These are phyloP conservation scores for Corvus cornix DNA, from an alignment of 2,113 vertebrate genomes.

Conservation along the genomic window DNA sequence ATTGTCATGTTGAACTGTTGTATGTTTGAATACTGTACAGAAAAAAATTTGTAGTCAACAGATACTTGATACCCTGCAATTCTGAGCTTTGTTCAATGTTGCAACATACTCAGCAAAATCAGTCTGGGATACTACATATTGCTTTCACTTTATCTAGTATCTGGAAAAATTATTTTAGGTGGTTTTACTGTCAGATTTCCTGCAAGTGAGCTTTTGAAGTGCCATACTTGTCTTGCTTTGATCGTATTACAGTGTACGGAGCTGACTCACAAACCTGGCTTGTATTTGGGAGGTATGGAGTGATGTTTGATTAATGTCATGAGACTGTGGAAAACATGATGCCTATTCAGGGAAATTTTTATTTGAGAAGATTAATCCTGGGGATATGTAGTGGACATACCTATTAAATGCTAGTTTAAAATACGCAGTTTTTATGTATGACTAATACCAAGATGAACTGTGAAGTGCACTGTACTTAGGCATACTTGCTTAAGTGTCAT, in stretches of 20 bases:
- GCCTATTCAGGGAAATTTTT: not conserved
- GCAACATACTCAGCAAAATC: not conserved
- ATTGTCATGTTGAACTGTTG: not conserved
- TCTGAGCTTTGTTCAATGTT: not conserved
- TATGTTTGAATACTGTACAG: not conserved
- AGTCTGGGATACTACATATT: not conserved
- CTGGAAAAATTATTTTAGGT: not conserved
- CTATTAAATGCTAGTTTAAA: not conserved
- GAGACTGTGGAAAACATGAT: not conserved
- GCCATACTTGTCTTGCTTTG: not conserved
- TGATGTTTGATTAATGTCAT: not conserved
- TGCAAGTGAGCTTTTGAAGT: not conserved
- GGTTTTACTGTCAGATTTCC: not conserved
- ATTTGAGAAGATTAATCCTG: not conserved
- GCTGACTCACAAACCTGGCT: slow-evolving; percentile 6
- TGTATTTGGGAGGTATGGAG: not conserved
- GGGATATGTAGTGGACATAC: not conserved
- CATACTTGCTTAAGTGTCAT: slow-evolving; percentile 2
- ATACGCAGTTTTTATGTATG: not conserved
- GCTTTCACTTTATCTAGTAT: not conserved
- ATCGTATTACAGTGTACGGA: not conserved
- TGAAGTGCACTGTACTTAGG: slow-evolving; percentile 21
- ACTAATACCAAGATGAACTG: slow-evolving; percentile 43
- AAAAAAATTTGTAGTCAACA: not conserved
- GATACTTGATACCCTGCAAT: not conserved